Conservation (phyloP, 2,888 invertebrate species). For the Microctonus hyperodae region DNA sequence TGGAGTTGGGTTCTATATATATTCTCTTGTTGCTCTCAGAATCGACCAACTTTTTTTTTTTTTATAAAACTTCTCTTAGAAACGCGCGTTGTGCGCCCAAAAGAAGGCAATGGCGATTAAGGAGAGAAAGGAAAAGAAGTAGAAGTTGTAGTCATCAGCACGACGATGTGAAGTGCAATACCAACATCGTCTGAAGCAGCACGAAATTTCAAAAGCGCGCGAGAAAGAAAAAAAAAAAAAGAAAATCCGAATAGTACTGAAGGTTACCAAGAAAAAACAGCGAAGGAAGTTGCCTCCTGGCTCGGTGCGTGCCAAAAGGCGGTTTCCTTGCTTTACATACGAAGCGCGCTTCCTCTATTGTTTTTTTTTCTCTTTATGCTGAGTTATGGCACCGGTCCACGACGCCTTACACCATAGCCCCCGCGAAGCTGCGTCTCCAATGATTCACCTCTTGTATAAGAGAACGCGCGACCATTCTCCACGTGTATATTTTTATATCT, state of each 20-base stretch:
- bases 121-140: slow-evolving; percentile 12
- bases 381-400: slow-evolving; percentile 46
- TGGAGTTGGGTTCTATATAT: slow-evolving; percentile 1
- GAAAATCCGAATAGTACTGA: background rate
- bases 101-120: slow-evolving; percentile 13
- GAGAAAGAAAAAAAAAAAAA: slow-evolving; percentile 9
- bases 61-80: slow-evolving; percentile 31
- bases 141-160: background rate
- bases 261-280: slow-evolving; percentile 18
- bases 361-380: slow-evolving; percentile 29
- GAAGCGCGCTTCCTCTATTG: slow-evolving; percentile 35
- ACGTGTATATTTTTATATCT: slow-evolving; percentile 5
- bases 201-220: slow-evolving; percentile 15
- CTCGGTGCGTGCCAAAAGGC: slow-evolving; percentile 41
- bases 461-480: slow-evolving; percentile 15
- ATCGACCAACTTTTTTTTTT: slow-evolving; percentile 29
- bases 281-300: slow-evolving; percentile 34
- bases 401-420: slow-evolving; percentile 40
- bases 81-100: slow-evolving; percentile 11
- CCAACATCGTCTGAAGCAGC: background rate
- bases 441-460: slow-evolving; percentile 36
- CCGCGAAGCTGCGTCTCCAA: slow-evolving; percentile 27
- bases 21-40: slow-evolving; percentile 6
- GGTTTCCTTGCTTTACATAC: slow-evolving; percentile 40
- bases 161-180: background rate